Conservation (phyloP, 2,113 vertebrate genomes). For the Amblyopsis rosae region DNA sequence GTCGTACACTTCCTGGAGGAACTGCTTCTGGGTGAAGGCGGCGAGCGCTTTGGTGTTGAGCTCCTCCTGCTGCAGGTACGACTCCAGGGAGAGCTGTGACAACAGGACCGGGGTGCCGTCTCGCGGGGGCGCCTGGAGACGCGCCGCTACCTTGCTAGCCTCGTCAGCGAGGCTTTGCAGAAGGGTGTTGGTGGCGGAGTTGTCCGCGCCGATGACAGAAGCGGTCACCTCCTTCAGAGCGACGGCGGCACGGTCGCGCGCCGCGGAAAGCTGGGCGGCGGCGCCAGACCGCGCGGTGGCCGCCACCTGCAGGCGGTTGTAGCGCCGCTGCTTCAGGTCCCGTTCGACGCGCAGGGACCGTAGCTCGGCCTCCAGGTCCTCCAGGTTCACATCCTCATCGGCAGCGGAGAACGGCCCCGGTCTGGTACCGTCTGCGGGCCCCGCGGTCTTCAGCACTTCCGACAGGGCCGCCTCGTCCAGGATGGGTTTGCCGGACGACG, state of each 20-base stretch:
- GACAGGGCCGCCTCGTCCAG: conserved; percentile 81
- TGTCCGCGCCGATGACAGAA: conserved; percentile 66
- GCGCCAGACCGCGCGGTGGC: conserved; percentile 63
- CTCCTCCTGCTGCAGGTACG: conserved; percentile 85
- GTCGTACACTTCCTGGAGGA: conserved; percentile 75
- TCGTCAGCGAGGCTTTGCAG: conserved; percentile 75
- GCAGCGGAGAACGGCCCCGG: conserved; percentile 23
- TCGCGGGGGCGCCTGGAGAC: conserved; percentile 58
- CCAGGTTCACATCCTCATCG: conserved; percentile 69
- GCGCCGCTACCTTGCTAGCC: conserved; percentile 71
- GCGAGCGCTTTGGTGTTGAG: conserved; percentile 81
- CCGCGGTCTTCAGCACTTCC: conserved; percentile 83
- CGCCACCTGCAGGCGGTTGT: conserved; percentile 80
- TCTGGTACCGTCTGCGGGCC: conserved; percentile 41
- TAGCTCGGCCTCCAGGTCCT: conserved; percentile 82
- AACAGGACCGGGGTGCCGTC: conserved; percentile 71
- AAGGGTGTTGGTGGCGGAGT: conserved; percentile 71
- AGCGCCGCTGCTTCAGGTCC: conserved; percentile 76
- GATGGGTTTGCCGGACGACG: conserved; percentile 76
- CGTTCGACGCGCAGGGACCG: conserved; percentile 78
- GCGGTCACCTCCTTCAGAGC: conserved; percentile 68
- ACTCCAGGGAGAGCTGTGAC: conserved; percentile 81
- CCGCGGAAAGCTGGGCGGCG: conserved; percentile 62
- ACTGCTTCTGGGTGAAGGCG: conserved; percentile 76
- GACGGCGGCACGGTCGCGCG: conserved; percentile 56